Conservation (phyloP, 2,888 invertebrate genomes). For the Ormyrus nitidulus region DNA sequence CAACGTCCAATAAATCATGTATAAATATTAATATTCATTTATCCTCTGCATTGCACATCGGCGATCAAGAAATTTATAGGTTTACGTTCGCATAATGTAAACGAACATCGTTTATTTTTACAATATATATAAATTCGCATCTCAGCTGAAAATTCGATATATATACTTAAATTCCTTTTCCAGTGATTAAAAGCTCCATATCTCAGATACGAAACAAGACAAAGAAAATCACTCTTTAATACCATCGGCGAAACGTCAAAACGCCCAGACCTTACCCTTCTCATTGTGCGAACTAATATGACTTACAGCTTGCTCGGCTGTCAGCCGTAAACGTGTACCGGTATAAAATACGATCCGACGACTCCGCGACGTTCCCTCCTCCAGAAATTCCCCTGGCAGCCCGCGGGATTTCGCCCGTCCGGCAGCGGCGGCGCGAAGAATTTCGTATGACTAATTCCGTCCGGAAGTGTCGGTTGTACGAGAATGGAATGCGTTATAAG, state of each 20-base stretch:
- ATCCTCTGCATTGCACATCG: too few species aligned
- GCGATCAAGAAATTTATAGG: too few species aligned
- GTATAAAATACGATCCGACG: conserved; percentile 38
- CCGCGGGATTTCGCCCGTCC: conserved; percentile 5
- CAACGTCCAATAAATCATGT: too few species aligned
- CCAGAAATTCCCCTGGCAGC: neutral
- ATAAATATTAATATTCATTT: too few species aligned
- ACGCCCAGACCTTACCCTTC: neutral
- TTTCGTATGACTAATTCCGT: conserved; percentile 42
- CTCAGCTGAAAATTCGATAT: too few species aligned
- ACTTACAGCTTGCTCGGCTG: conserved; percentile 37
- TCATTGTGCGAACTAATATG: conserved; percentile 29
- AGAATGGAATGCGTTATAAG: conserved; percentile 42
- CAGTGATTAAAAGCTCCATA: too few species aligned
- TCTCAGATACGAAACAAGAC: neutral
- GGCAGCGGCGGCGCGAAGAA: neutral
- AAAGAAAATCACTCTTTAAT: conserved; percentile 4
- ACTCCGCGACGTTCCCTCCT: conserved; percentile 12
- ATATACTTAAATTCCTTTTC: too few species aligned
- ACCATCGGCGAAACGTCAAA: neutral
- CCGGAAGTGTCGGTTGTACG: conserved; percentile 22
- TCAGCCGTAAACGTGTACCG: conserved; percentile 17
- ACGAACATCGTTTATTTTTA: too few species aligned
- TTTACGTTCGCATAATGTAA: too few species aligned
- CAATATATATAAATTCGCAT: too few species aligned